Conservation (phyloP, 2,797 vertebrate genomes). For the Pseudochromis fuscus region DNA sequence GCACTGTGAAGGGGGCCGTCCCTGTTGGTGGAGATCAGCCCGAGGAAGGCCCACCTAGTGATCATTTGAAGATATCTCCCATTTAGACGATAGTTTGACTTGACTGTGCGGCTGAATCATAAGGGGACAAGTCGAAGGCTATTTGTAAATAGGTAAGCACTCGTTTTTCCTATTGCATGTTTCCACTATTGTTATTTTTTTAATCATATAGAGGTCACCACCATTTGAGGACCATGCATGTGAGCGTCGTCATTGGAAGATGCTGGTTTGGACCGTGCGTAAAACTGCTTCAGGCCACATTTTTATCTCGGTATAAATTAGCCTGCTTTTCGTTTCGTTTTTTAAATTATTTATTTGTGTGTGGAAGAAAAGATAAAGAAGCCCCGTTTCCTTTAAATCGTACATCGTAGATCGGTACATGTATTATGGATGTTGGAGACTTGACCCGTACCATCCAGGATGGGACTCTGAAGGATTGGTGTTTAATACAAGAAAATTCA, state of each 20-base stretch:
- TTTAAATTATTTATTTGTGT: neutral
- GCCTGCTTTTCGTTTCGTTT: too few relatives aligned
- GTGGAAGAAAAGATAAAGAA: neutral
- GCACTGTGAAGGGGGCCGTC: constrained; percentile 76
- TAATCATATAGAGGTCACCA: constrained; percentile 58
- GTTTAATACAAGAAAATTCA: neutral
- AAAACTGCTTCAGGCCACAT: neutral
- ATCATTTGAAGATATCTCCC: constrained; percentile 79
- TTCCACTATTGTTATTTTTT: neutral
- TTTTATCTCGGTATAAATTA: too few relatives aligned
- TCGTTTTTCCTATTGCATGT: neutral
- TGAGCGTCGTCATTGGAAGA: constrained; percentile 48
- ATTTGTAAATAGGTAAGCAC: constrained; percentile 80
- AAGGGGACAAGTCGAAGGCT: constrained; percentile 75
- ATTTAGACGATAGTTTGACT: constrained; percentile 76
- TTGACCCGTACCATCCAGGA: constrained; percentile 44
- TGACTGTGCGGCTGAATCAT: constrained; percentile 65
- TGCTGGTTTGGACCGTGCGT: constrained; percentile 8
- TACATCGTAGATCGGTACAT: constrained; percentile 12
- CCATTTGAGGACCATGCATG: constrained; percentile 43
- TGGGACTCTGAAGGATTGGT: neutral
- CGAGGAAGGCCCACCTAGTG: constrained; percentile 84
- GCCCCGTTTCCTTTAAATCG: neutral
- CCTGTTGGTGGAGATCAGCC: constrained; percentile 83
- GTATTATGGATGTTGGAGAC: constrained; percentile 27